phyloP scores from a whole-genome alignment of 2,888 invertebrate genomes.

The Scaptomyza tumidula region DNA sequence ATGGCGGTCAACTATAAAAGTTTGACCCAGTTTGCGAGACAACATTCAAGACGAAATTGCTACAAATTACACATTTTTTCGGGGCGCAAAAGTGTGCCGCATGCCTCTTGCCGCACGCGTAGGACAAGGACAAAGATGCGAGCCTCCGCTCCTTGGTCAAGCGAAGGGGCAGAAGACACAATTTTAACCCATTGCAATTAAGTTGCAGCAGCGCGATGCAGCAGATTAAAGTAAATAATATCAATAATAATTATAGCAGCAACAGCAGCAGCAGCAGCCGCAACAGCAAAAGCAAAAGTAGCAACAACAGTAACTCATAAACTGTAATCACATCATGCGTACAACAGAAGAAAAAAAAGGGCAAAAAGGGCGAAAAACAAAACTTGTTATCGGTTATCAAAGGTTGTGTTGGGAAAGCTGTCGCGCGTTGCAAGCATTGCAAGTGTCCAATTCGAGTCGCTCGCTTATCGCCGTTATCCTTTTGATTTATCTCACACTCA shows the following conservation, averaged over 20 bases:
- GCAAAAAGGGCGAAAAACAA: slow-evolving; percentile 5
- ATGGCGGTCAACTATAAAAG: slow-evolving; percentile 73
- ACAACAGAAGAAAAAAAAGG: not conserved
- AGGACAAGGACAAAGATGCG: not conserved
- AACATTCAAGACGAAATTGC: slow-evolving; percentile 67
- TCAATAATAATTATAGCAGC: slow-evolving; percentile 61
- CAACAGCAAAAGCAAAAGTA: slow-evolving; percentile 15
- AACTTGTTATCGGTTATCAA: slow-evolving; percentile 75
- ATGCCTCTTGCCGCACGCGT: slow-evolving; percentile 68
- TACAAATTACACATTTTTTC: slow-evolving; percentile 76
- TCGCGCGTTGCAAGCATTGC: slow-evolving; percentile 1
- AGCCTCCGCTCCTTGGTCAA: not conserved
- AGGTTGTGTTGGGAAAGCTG: slow-evolving; percentile 28
- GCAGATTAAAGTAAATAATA: slow-evolving; percentile 80
- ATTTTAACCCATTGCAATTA: slow-evolving; percentile 74
- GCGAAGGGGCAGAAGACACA: slow-evolving; percentile 12
- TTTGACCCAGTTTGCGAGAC: slow-evolving; percentile 71
- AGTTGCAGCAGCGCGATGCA: slow-evolving; percentile 68
- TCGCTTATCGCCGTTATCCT: slow-evolving; percentile 73
- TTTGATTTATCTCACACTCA: slow-evolving; percentile 77
- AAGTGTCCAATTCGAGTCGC: slow-evolving; percentile 50
- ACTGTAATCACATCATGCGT: slow-evolving; percentile 69
- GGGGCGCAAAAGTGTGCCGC: slow-evolving; percentile 77
- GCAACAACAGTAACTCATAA: slow-evolving; percentile 72
- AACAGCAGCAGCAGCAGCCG: slow-evolving; percentile 14